Conservation (phyloP, 2,113 vertebrate genomes). For the Tonatia bakeri region DNA sequence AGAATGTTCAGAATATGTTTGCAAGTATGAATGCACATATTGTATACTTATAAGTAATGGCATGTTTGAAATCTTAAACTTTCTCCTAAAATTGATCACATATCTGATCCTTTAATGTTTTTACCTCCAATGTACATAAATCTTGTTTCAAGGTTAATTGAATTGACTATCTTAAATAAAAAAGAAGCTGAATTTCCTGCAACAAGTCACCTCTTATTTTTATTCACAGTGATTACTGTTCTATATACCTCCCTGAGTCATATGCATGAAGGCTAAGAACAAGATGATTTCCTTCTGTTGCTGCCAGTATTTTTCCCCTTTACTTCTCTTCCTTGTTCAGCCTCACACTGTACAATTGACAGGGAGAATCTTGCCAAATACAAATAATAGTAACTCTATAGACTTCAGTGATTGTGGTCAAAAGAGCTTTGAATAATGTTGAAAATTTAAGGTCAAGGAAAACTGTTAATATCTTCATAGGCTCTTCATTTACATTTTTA, state of each 20-base stretch:
- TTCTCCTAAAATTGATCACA: conserved; percentile 14
- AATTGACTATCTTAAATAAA: conserved; percentile 17
- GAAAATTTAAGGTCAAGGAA: conserved; percentile 22
- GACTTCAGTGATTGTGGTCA: conserved; percentile 22
- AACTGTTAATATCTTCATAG: conserved; percentile 27
- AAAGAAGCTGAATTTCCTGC: conserved; percentile 42
- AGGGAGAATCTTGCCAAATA: conserved; percentile 59
- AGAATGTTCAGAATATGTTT: neutral
- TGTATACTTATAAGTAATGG: neutral
- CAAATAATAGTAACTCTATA: conserved; percentile 27
- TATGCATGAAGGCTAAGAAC: neutral
- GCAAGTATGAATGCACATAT: neutral
- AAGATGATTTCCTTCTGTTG: neutral
- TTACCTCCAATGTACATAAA: neutral
- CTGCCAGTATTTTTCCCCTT: neutral
- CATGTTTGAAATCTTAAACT: conserved; percentile 19
- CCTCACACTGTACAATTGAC: conserved; percentile 33
- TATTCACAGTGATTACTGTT: conserved; percentile 24
- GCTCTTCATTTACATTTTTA: conserved; percentile 49
- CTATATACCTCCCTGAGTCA: neutral
- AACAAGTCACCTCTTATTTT: conserved; percentile 54
- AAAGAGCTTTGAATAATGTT: conserved; percentile 53
- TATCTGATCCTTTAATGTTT: conserved; percentile 26
- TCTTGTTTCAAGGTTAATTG: conserved; percentile 25
- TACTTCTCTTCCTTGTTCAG: conserved; percentile 10